These are phyloP conservation scores for Phaethon lepturus DNA, from an alignment of 2,113 vertebrate species.

Conservation along the genomic window DNA sequence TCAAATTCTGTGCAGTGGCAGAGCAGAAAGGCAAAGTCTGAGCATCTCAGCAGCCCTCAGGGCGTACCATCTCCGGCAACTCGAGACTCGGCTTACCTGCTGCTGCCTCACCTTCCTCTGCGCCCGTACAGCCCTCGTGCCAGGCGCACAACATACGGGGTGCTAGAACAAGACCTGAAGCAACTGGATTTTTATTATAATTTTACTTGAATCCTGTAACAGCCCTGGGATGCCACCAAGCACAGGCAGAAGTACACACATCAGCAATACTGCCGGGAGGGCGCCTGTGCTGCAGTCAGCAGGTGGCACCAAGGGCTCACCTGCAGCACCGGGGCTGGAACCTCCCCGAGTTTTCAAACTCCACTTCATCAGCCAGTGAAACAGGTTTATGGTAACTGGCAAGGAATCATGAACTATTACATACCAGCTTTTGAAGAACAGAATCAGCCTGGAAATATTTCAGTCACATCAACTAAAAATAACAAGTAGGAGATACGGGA, in stretches of 20 bases:
- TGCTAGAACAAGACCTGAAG: not conserved
- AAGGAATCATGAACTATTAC: not conserved
- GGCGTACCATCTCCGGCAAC: fast-evolving
- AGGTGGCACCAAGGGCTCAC: slow-evolving; percentile 34
- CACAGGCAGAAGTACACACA: fast-evolving
- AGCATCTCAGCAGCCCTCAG: not conserved
- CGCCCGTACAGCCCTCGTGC: not conserved
- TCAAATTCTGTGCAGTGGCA: not conserved
- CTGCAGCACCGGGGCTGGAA: not conserved
- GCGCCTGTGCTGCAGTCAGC: not conserved
- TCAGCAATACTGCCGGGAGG: fast-evolving
- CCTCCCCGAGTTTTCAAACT: not conserved
- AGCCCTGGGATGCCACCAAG: not conserved
- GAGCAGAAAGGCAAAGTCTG: not conserved
- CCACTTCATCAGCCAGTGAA: not conserved
- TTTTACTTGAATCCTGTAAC: not conserved
- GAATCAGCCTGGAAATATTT: not conserved
- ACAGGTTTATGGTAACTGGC: not conserved
- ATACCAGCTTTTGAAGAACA: not conserved
- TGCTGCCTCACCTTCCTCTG: not conserved
- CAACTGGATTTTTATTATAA: not conserved
- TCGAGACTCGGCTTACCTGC: fast-evolving
- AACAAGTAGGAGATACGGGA: not conserved
- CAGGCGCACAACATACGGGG: fast-evolving
- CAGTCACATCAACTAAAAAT: not conserved